phyloP scores from a whole-genome alignment of 2,888 invertebrate genomes.

The Archips xylosteana region DNA sequence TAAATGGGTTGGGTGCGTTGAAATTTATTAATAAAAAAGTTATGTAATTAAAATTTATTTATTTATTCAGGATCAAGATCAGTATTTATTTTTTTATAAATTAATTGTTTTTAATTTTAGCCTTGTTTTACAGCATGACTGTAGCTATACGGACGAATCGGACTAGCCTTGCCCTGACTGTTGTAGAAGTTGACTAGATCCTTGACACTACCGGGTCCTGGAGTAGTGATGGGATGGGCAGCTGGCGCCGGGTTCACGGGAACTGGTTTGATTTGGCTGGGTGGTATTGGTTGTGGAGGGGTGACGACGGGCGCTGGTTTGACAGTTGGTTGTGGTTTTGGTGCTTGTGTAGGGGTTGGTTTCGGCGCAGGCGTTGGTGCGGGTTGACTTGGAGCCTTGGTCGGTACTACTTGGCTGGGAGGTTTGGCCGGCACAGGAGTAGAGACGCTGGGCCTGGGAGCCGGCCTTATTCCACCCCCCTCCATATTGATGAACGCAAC shows the following conservation, averaged over 20 bases:
- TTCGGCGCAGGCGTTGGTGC: conserved; percentile 45
- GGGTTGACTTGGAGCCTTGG: conserved; percentile 42
- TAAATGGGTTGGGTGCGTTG: background rate
- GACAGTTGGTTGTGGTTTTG: conserved; percentile 35
- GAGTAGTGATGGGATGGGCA: conserved; percentile 66
- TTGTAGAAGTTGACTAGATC: conserved; percentile 75
- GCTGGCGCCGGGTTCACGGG: conserved; percentile 65
- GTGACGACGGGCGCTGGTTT: conserved; percentile 46
- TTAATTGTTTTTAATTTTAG: conserved; percentile 44
- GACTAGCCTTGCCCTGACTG: conserved; percentile 73
- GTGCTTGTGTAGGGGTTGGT: conserved; percentile 45
- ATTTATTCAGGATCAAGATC: background rate
- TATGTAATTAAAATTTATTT: background rate
- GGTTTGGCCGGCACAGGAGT: conserved; percentile 41
- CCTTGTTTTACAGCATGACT: conserved; percentile 81
- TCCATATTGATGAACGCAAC: conserved; percentile 80
- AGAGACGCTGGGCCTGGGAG: conserved; percentile 41
- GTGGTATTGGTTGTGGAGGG: conserved; percentile 46
- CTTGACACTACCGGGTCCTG: conserved; percentile 75
- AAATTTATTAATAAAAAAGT: background rate
- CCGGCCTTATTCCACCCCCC: conserved; percentile 56
- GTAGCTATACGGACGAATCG: conserved; percentile 76
- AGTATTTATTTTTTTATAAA: background rate
- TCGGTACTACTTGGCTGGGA: conserved; percentile 46
- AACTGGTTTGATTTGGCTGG: conserved; percentile 63